phyloP scores from a whole-genome alignment of 2,888 invertebrate species.

The Neelides folsomi region DNA sequence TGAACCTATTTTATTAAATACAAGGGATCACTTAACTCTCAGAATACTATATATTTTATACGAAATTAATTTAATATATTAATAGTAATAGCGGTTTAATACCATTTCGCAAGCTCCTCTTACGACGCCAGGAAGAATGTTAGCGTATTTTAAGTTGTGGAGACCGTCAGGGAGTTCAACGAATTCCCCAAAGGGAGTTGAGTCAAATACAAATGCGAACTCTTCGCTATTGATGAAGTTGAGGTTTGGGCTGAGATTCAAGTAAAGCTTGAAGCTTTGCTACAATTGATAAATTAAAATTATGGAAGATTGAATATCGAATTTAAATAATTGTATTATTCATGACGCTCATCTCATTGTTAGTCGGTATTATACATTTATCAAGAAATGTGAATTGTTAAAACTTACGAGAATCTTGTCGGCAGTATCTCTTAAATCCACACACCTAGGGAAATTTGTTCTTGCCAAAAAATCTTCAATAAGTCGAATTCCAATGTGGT shows the following conservation, averaged over 20 bases:
- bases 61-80: neutral
- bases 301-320: neutral
- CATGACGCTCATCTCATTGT: neutral
- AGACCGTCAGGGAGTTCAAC: conserved; percentile 83
- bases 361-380: neutral
- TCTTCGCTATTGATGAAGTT: conserved; percentile 94
- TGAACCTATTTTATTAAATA: too few species aligned
- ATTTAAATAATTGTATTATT: neutral
- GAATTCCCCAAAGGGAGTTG: conserved; percentile 90
- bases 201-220: conserved; percentile 87
- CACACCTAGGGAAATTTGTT: conserved; percentile 73
- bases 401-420: conserved; percentile 68
- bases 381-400: neutral
- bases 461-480: conserved; percentile 96
- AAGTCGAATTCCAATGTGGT: conserved; percentile 93
- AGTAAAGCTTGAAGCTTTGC: conserved; percentile 61
- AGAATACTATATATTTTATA: too few species aligned
- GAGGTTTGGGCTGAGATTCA: conserved; percentile 83
- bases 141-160: conserved; percentile 75
- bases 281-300: conserved; percentile 31
- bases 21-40: too few species aligned
- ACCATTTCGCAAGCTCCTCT: conserved; percentile 98
- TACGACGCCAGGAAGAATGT: conserved; percentile 77
- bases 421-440: conserved; percentile 92
- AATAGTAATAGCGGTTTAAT: conserved; percentile 4